phyloP scores from a whole-genome alignment of 2,113 vertebrate genomes.

The Ramphastos sulfuratus region DNA sequence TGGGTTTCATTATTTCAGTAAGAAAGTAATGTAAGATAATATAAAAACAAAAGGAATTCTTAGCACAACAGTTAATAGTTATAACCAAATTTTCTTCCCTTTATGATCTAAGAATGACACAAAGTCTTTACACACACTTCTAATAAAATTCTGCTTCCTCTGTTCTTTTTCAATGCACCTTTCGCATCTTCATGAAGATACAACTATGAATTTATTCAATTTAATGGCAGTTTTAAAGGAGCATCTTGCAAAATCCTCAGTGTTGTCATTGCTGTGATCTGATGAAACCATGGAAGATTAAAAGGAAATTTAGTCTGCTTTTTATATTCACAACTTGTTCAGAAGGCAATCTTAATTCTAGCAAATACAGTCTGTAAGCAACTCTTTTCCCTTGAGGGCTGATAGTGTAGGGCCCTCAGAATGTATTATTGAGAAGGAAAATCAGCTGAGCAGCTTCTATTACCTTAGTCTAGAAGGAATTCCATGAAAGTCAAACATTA shows the following conservation, averaged over 20 bases:
- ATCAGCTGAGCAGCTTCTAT: constrained; percentile 3
- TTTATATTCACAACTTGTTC: neutral
- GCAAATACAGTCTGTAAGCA: neutral
- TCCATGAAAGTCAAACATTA: constrained; percentile 51
- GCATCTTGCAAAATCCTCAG: neutral
- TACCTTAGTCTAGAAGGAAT: constrained; percentile 36
- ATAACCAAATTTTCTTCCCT: neutral
- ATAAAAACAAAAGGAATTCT: neutral
- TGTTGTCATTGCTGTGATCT: neutral
- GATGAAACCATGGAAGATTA: neutral
- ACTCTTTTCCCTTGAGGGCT: neutral
- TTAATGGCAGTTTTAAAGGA: neutral
- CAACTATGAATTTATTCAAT: neutral
- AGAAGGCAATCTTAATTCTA: neutral
- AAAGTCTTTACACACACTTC: neutral
- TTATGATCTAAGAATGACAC: neutral
- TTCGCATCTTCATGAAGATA: neutral
- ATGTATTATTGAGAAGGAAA: constrained; percentile 43
- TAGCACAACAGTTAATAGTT: neutral
- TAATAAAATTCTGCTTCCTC: neutral
- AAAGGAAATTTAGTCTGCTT: neutral
- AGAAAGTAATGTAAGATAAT: neutral
- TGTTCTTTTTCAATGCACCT: neutral
- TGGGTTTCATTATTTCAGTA: neutral
- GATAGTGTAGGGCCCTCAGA: neutral